Base-by-base conservation (phyloP, 2,113 vertebrate species). In the Forbesichthys agassizii region DNA sequence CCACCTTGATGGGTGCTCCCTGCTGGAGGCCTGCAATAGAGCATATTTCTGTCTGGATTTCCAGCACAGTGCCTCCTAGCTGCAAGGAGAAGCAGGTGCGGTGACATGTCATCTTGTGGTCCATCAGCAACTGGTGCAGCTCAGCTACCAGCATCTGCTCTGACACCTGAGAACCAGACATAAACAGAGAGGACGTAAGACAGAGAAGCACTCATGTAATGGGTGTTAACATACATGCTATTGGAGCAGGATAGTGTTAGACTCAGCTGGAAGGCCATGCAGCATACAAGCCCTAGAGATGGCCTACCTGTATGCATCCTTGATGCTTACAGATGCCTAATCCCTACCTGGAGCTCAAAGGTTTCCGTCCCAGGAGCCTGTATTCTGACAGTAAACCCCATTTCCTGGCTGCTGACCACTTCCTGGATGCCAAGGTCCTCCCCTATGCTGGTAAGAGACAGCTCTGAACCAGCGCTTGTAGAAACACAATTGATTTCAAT, bases 71-170 rank as follows among this genome's bases (percentile, higher is more conserved):
- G 71, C 95, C 93, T 0, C 95, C 94, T 75, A 98, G 89, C 80
- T 97, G 96, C 75, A 99, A 89, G 0, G 95, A 98, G 90, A 98
- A 99, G 81, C 96, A 98, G 0, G 97, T 98, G 61, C 95, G 93
- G 55, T 96, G 95, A 84, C 96, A 97, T 0, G 96, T 98, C 64
- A 96, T 91, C 78, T 98, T 95, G 0, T 95, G 93, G 83, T 99
- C 96, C 96, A 98, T 98, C 72, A 98, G 79, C 65, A 98, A 95
- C 58, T 98, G 97, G 79, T 97, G 96, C 73, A 99, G 95, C 88
- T 99, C 97, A 16, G 94, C 94, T 27, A 98, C 96, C 93, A 96
- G 92, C 87, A 96, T 95, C 90, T 97, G 94, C 12, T 95, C 93
- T 16, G 96, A 96, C 3, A 98, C 96, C 97, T 99, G 81, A 62